Evolutionary conservation across 2,113 vertebrate species (phyloP), one percentile per base, ranked within the genome.

Genomic region (Pituophis catenifer): DNA sequence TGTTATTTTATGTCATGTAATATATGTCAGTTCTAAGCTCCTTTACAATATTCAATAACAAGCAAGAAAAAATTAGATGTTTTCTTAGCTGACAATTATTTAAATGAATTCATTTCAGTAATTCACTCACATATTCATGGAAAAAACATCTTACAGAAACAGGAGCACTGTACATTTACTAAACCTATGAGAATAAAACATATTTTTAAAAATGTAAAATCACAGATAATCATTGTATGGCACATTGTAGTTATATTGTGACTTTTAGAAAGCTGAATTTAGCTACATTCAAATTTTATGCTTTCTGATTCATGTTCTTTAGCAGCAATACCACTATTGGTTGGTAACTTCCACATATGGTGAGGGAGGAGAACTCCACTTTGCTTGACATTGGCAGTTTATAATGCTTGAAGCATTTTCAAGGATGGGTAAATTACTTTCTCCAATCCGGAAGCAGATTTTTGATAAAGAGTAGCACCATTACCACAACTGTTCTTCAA

Each of bases 151-250:
- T 93, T 94, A 92, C 59, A 17, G 13, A 26, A 0, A 93, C 86
- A 91, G 91, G 17, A 91, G 89, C 29, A 87, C 54, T 15, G 3
- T 54, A 54, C n/a, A 85, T 93, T 89, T 95, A 3, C 91, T 33
- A 91, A 85, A 90, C 53, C 70, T 55, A 81, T 59, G 89, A 86
- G 86, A 88, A 21, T 44, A 48, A 8, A 0, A 75, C 23, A 94
- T 94, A 92, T 93, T 54, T 95, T 33, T n/a, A 90, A 48, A 93
- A 94, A 94, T 81, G 58, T 10, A 93, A 91, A 94, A 53, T 7
- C 86, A 91, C 23, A 13, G 50, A 92, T 81, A 89, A 54, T n/a
- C 33, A 88, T 44, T 29, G 19, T 33, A 21, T 38, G 38, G 57
- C 21, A 89, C 62, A 91, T 62, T 75, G 62, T 55, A 90, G n/a